phyloP scores from a whole-genome alignment of 2,797 vertebrate species.

The Chaetodon trifasciatus region DNA sequence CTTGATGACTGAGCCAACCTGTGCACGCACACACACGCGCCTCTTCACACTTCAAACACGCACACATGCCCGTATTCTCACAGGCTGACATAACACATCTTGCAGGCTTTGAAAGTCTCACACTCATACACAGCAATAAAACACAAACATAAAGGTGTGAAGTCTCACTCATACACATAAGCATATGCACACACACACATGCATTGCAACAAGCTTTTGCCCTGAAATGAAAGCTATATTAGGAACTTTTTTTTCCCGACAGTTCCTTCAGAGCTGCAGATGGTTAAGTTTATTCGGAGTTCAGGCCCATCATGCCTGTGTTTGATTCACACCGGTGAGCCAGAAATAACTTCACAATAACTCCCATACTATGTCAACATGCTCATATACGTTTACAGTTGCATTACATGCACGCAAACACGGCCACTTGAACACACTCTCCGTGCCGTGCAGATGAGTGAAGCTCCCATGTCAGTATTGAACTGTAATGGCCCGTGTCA shows the following conservation, averaged over 20 bases:
- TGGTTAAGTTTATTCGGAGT: conserved; percentile 68
- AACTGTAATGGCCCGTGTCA: conserved; percentile 82
- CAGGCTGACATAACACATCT: conserved; percentile 74
- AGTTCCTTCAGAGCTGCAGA: conserved; percentile 46
- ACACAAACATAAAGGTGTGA: conserved; percentile 73
- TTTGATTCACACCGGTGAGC: conserved; percentile 61
- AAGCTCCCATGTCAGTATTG: conserved; percentile 77
- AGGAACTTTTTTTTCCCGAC: conserved; percentile 34
- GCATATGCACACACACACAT: conserved; percentile 49
- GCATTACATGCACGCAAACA: conserved; percentile 34
- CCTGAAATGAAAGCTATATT: conserved; percentile 72
- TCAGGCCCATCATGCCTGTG: conserved; percentile 60
- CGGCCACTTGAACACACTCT: conserved; percentile 40
- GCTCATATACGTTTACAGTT: conserved; percentile 11
- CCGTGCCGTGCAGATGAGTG: conserved; percentile 50
- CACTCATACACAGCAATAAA: conserved; percentile 53
- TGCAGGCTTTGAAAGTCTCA: conserved; percentile 69
- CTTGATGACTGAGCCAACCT: conserved; percentile 83
- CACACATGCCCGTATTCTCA: conserved; percentile 43
- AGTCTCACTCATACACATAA: conserved; percentile 56
- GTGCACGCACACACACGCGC: conserved; percentile 54
- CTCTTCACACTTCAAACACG: conserved; percentile 44
- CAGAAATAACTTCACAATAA: conserved; percentile 57
- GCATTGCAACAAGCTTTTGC: conserved; percentile 28
- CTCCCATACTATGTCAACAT: conserved; percentile 19